Evolutionary conservation across 2,888 invertebrate species (phyloP), one percentile per base, ranked within the genome.

Genomic region (Epistrophella euchroma): DNA sequence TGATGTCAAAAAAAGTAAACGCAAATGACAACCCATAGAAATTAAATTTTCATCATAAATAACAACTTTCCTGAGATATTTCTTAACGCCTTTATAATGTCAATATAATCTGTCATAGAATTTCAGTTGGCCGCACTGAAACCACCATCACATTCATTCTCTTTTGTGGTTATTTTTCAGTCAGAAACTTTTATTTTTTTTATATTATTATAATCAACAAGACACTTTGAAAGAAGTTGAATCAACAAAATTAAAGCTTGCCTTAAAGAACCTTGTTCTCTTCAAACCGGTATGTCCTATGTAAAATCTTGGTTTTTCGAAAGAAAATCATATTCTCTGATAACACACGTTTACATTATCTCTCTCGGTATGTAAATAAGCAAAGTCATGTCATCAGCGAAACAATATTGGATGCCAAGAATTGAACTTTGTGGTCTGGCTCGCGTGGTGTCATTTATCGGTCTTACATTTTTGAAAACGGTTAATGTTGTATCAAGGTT

Each of bases 41-140:
- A 40, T 37, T 40, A 60, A 60, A 60, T 22, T 40, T n/a, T 2
- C 2, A 11, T 32, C 40, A 40, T 22, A 60, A 22, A 60, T n/a
- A 60, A 37, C 2, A 40, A 60, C 7, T 40, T 60, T 7, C n/a
- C 13, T 50, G 50, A 52, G 9, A n/a, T 25, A 1, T 9, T 52
- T 15, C 25, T 52, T 2, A 64, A 28, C 28, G 10, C 13, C 17
- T 45, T 64, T 4, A n/a, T n/a, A 45, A 7, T 64, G 64, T 64
- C 43, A 64, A 64, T 62, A 28, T 11, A 4, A 22, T 58, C 13
- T 58, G 62, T 11, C 43, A n/a, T n/a, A 62, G n/a, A 40, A 28
- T 43, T 25, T 37, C 4, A 22, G 13, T 22, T 55, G 5, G 10
- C 15, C 2, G n/a, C 11, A 32, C 32, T 32, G 4, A 3, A 5